A percentile compares a stretch with the other conserved stretches of the same genome.
Conservation (phyloP, 1,140 invertebrate species). For the Delia radicum region DNA sequence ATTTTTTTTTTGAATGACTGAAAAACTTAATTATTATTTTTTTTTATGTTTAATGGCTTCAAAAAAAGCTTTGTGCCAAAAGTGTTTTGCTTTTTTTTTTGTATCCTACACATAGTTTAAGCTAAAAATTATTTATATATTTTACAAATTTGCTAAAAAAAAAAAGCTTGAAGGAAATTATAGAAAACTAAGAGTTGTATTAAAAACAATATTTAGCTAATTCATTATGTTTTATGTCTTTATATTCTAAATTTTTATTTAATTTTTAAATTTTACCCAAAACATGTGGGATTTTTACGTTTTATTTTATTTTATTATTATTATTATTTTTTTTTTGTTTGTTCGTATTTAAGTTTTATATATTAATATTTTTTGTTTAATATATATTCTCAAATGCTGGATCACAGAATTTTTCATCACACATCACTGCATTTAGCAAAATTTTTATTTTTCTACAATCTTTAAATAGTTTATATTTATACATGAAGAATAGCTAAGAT, state of each 20-base stretch:
- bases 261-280: not conserved
- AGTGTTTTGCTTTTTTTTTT: constrained; percentile 30
- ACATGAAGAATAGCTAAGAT: no score
- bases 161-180: not conserved
- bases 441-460: not conserved
- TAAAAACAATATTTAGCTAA: not conserved
- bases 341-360: not conserved
- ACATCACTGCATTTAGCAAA: constrained; percentile 36
- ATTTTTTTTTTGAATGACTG: constrained; percentile 23
- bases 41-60: constrained; percentile 25
- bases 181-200: not conserved
- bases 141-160: constrained; percentile 5
- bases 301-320: not conserved
- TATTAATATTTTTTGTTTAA: constrained; percentile 10
- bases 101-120: constrained; percentile 40
- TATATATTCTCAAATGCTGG: constrained; percentile 38
- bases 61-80: constrained; percentile 11
- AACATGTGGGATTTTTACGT: not conserved
- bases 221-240: not conserved
- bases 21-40: not conserved
- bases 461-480: no score
- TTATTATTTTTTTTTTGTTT: not conserved
- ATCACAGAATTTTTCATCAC: constrained; percentile 53
- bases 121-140: constrained; percentile 18
- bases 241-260: not conserved